Percentiles rank a stretch among this genome's conserved stretches.
Conservation (phyloP, 53 echinoderm and acorn worm genomes). For the Temnopleurus reevesii region DNA sequence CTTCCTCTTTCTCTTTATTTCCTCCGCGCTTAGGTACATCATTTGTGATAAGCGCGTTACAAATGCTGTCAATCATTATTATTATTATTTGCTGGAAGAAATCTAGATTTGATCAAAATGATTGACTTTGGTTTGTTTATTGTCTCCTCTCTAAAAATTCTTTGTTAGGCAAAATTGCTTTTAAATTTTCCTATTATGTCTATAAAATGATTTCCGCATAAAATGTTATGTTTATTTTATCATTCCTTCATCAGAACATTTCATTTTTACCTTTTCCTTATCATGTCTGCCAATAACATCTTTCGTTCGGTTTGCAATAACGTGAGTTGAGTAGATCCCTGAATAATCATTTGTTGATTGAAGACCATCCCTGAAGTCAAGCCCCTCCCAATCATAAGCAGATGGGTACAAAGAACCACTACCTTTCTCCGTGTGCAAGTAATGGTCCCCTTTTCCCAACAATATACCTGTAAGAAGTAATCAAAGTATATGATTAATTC, state of each 20-base stretch:
- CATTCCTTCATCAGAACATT: too few species aligned
- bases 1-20: background rate
- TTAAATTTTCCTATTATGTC: too few species aligned
- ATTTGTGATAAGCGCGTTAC: too few species aligned
- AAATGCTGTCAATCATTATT: too few species aligned
- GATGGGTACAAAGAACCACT: background rate
- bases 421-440: conserved; percentile 27
- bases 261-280: conserved; percentile 51
- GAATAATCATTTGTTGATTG: conserved; percentile 35
- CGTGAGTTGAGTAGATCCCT: conserved; percentile 68
- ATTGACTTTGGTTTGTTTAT: too few species aligned
- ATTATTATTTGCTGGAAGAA: too few species aligned
- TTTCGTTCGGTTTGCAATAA: conserved; percentile 61
- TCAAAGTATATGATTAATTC: too few species aligned
- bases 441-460: conserved; percentile 62
- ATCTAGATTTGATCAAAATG: too few species aligned
- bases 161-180: too few species aligned
- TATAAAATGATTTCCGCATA: too few species aligned
- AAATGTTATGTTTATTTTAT: too few species aligned
- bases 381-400: conserved; percentile 37
- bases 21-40: background rate
- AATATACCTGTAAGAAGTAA: conserved; percentile 60
- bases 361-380: conserved; percentile 69
- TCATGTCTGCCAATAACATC: conserved; percentile 68
- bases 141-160: too few species aligned